Base-by-base conservation (phyloP, 1,140 invertebrate species). In the Aethina tumida region DNA sequence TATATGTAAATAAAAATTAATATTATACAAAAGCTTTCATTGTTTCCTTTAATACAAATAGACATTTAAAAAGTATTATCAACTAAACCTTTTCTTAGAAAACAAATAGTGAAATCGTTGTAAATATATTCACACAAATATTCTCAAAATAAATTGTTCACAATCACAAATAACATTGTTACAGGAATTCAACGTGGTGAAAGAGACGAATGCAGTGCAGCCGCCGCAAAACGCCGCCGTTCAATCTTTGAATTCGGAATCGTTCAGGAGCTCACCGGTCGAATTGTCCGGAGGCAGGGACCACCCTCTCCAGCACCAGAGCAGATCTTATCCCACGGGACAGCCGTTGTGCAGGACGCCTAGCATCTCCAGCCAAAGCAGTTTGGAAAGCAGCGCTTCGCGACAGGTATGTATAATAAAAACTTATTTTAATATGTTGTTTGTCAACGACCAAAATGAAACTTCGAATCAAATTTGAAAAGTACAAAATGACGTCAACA, bases 301-400 rank as follows among this genome's bases (percentile, higher is more conserved):
- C 32, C 54, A 39, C 20, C 30, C 53, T 18, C 41, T 68, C 18
- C 63, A 65, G 27, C 69, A 73, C 47, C 70, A 74, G 50, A 71
- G 67, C 14, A 60, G 65, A 24, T 68, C 67, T 30, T 65, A 71
- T 39, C 68, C 70, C 1, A 49, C 52, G 18, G 55, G 54, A 56
- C 68, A 62, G 43, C 69, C 69, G 15, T 58, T 66, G 16, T 66
- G 66, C 18, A 67, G 82, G 25, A 85, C 82, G 2, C 77, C 81
- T 9, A 84, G 81, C 8, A 74, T 83, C 34, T 83, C 80, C n/a
- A 85, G 81, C 9, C 82, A 86, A 53, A 77, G 79, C 58, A 84
- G 81, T 47, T 63, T 84, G 19, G 82, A 86, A 50, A 79, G 75
- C 52, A 75, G 73, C 38, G 73, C 75, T 28, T 75, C 79, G 8